These are phyloP conservation scores for Pammene fasciana DNA, from an alignment of 2,888 invertebrate species.

Conservation along the genomic window DNA sequence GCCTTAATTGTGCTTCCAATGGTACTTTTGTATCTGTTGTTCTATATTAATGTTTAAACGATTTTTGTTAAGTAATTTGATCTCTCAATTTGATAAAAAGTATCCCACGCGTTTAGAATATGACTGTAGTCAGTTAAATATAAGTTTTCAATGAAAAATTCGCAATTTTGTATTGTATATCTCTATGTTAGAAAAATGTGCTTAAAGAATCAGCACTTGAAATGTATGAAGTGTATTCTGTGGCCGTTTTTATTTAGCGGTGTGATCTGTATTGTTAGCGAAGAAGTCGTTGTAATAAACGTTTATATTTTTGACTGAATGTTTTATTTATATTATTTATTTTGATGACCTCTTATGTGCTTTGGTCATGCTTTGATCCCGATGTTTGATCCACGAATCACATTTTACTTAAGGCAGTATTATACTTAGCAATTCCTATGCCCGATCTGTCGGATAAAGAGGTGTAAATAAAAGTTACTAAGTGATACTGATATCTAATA, in stretches of 20 bases:
- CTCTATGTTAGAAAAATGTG: conserved; percentile 1
- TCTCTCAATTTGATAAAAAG: conserved; percentile 37
- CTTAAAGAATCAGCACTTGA: conserved; percentile 5
- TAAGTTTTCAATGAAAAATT: conserved; percentile 2
- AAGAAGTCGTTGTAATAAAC: conserved; percentile 37
- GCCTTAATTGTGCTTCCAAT: conserved; percentile 32
- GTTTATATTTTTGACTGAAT: conserved; percentile 23
- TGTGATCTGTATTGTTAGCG: conserved; percentile 29
- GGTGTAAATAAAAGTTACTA: too few relatives aligned
- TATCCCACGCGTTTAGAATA: conserved; percentile 27
- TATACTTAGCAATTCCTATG: too few relatives aligned
- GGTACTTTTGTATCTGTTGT: conserved; percentile 32
- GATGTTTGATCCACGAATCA: too few relatives aligned
- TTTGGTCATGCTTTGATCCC: too few relatives aligned
- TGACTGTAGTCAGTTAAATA: conserved; percentile 20
- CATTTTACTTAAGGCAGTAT: too few relatives aligned
- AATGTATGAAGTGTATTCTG: conserved; percentile 9
- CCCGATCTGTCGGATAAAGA: too few relatives aligned
- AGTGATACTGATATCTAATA: too few relatives aligned
- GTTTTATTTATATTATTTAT: too few relatives aligned
- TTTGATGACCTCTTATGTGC: too few relatives aligned
- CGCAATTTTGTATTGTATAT: conserved; percentile 12
- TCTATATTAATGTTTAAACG: conserved; percentile 22
- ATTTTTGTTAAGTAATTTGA: conserved; percentile 31
- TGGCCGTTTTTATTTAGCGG: conserved; percentile 16